A percentile compares a stretch with the other conserved stretches of the same genome.
Evolutionary conservation across 2,888 invertebrate species (phyloP).

Genomic region (Aelia acuminata): DNA sequence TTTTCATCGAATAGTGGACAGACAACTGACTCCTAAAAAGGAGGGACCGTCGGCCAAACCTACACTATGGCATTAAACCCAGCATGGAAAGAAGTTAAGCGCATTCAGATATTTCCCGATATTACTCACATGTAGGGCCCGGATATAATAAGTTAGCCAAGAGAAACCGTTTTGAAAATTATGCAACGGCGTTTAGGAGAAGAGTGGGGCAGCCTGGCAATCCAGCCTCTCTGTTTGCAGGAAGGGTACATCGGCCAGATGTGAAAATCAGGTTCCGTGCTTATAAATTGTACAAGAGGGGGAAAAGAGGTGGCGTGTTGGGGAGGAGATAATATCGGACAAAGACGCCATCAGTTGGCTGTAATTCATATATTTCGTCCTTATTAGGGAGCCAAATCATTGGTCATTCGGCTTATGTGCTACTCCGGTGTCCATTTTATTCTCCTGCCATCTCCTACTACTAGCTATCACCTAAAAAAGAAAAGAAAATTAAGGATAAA

Average conservation of each 20-base stretch:
- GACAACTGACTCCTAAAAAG: constrained; percentile 8
- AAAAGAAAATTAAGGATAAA: too few species aligned
- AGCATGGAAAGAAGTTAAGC: neutral
- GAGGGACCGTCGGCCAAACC: constrained; percentile 1
- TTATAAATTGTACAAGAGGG: constrained; percentile 11
- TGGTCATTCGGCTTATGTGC: neutral
- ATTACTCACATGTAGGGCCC: constrained; percentile 46
- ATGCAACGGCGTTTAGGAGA: neutral
- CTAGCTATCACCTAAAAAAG: too few species aligned
- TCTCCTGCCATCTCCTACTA: neutral
- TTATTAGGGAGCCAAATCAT: neutral
- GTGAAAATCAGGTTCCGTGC: constrained; percentile 34
- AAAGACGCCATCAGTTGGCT: neutral
- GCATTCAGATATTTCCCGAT: constrained; percentile 23
- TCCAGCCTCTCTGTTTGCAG: neutral
- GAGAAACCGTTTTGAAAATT: constrained; percentile 48
- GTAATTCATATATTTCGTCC: constrained; percentile 27
- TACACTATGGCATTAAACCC: constrained; percentile 27
- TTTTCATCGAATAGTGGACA: neutral
- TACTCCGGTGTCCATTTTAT: neutral
- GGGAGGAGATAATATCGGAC: neutral
- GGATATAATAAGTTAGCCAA: constrained; percentile 42
- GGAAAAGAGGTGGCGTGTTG: neutral
- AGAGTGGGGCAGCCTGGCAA: neutral
- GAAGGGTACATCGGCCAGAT: neutral